These are phyloP conservation scores for Plodia interpunctella DNA, from an alignment of 1,140 invertebrate genomes.

Conservation along the genomic window DNA sequence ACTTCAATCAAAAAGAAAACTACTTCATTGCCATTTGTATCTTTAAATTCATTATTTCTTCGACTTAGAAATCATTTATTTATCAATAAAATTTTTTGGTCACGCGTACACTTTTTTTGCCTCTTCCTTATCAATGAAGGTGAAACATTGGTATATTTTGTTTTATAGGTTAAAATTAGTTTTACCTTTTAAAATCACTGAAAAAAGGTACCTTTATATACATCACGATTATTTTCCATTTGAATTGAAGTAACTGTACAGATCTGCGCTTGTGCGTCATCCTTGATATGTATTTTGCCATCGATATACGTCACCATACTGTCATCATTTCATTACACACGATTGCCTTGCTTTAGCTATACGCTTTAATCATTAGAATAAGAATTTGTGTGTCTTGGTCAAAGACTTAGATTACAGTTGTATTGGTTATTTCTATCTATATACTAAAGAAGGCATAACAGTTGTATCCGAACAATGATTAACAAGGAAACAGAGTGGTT, in stretches of 20 bases:
- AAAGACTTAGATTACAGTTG: constrained; percentile 17
- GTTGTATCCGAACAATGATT: constrained; percentile 42
- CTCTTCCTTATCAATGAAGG: no score
- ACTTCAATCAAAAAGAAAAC: background rate
- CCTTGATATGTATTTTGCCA: background rate
- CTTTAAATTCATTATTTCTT: no score
- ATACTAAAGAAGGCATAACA: constrained; percentile 48
- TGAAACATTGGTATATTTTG: no score
- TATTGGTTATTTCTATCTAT: constrained; percentile 25
- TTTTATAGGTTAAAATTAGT: no score
- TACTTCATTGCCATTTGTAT: no score
- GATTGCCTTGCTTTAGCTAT: no score
- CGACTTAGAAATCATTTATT: no score
- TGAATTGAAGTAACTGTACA: background rate
- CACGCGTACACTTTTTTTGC: no score
- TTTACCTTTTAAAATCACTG: no score
- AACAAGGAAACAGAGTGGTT: constrained; percentile 37
- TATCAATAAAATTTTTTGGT: no score
- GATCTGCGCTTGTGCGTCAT: background rate
- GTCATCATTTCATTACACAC: background rate
- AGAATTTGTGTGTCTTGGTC: constrained; percentile 14
- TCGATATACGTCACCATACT: background rate
- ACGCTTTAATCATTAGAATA: background rate
- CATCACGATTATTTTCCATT: no score
- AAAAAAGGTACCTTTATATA: no score